Evolutionary conservation across 1,140 invertebrate species (phyloP).

Genomic region (Atta texana): DNA sequence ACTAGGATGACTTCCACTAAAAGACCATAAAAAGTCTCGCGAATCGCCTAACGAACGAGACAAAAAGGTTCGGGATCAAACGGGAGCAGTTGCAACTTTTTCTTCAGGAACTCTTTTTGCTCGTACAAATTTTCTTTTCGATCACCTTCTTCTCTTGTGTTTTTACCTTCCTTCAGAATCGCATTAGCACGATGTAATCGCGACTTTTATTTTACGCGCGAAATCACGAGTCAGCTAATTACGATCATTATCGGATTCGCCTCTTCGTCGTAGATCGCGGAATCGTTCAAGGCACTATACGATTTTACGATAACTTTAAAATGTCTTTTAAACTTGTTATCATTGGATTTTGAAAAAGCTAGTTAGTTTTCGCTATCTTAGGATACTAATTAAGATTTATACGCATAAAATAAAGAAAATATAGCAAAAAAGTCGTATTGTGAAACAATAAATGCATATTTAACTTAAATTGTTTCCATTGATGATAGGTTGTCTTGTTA

Average conservation of each 20-base stretch:
- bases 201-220: conserved; percentile 34
- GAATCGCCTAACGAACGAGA: conserved; percentile 68
- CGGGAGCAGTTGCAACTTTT: conserved; percentile 45
- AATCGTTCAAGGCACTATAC: background rate
- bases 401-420: background rate
- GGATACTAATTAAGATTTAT: background rate
- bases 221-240: conserved; percentile 62
- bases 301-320: background rate
- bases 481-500: background rate
- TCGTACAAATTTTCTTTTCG: conserved; percentile 13
- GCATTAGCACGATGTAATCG: conserved; percentile 60
- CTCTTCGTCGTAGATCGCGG: conserved; percentile 23
- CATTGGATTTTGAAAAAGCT: background rate
- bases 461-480: background rate
- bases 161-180: conserved; percentile 32
- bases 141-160: background rate
- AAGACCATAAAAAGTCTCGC: conserved; percentile 67
- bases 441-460: background rate
- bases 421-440: background rate
- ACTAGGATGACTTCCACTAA: conserved; percentile 51
- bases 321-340: conserved; percentile 17
- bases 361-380: background rate
- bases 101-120: background rate
- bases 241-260: conserved; percentile 50
- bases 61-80: conserved; percentile 60